Evolutionary conservation across 2,797 vertebrate species (phyloP).

Genomic region (Kryptopterus vitreolus): DNA sequence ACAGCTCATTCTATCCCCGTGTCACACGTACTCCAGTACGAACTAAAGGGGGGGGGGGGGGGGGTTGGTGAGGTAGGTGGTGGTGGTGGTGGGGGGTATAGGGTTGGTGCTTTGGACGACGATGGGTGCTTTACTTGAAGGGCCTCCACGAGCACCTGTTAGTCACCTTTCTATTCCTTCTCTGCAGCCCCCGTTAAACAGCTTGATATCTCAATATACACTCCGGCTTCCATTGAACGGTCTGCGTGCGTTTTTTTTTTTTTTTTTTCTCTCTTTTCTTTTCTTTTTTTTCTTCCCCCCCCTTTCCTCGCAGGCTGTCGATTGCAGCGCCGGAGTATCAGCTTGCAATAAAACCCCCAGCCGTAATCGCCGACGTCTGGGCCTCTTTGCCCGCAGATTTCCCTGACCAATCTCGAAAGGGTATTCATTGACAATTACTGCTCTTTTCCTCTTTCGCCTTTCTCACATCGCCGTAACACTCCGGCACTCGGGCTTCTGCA

Average conservation of each 20-base stretch:
- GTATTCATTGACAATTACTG: slow-evolving; percentile 54
- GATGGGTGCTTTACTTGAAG: slow-evolving; percentile 23
- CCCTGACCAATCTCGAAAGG: slow-evolving; percentile 28
- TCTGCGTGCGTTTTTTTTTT: no score
- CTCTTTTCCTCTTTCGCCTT: slow-evolving; percentile 25
- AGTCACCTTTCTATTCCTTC: slow-evolving; percentile 9
- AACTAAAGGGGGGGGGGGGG: not conserved
- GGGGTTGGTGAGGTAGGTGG: not conserved
- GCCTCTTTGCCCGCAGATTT: slow-evolving; percentile 40
- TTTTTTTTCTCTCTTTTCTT: no score
- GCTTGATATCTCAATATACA: slow-evolving; percentile 35
- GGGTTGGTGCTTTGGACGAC: no score
- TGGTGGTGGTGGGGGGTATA: no score
- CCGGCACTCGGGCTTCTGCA: slow-evolving; percentile 42
- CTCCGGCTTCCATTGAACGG: slow-evolving; percentile 42
- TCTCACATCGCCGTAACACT: slow-evolving; percentile 25
- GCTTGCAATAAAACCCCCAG: slow-evolving; percentile 57
- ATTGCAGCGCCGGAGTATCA: slow-evolving; percentile 43
- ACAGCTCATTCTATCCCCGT: not conserved
- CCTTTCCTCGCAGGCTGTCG: slow-evolving; percentile 49
- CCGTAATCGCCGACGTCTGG: slow-evolving; percentile 47
- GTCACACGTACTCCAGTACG: no score
- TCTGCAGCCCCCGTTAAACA: slow-evolving; percentile 38
- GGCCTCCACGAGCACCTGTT: slow-evolving; percentile 48
- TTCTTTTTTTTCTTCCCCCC: no score